Percentiles rank a stretch among this genome's conserved stretches.
Evolutionary conservation across 1,140 invertebrate species (phyloP).

Genomic region (Apis laboriosa): DNA sequence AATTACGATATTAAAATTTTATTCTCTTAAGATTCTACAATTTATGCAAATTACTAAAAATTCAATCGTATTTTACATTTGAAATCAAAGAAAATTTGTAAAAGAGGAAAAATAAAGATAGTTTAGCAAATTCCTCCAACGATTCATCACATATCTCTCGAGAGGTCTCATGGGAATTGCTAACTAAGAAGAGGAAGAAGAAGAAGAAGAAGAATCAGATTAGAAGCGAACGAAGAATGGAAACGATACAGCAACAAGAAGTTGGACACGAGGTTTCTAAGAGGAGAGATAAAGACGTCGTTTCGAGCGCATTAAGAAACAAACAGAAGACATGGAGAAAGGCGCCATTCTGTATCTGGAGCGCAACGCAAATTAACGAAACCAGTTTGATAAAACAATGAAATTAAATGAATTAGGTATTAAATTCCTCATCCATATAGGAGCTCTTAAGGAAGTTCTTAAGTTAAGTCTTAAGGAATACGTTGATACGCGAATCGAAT

Average conservation of each 20-base stretch:
- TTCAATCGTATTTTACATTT: too few species aligned
- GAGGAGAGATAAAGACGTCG: constrained; percentile 10
- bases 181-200: neutral
- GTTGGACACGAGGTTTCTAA: neutral
- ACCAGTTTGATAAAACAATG: constrained; percentile 31
- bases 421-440: neutral
- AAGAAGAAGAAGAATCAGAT: neutral
- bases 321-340: constrained; percentile 20
- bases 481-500: neutral
- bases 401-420: constrained; percentile 16
- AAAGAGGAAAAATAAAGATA: neutral
- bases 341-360: neutral
- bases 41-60: too few species aligned
- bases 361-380: constrained; percentile 24
- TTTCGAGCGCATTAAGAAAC: constrained; percentile 40
- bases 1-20: too few species aligned
- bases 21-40: too few species aligned
- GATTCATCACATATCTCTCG: neutral
- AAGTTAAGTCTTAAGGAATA: too few species aligned
- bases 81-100: neutral
- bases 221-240: neutral
- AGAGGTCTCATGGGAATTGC: neutral
- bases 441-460: neutral
- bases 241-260: neutral
- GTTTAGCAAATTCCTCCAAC: neutral